Conservation (phyloP, 2,888 invertebrate species). For the Pyrocoelia pectoralis region DNA sequence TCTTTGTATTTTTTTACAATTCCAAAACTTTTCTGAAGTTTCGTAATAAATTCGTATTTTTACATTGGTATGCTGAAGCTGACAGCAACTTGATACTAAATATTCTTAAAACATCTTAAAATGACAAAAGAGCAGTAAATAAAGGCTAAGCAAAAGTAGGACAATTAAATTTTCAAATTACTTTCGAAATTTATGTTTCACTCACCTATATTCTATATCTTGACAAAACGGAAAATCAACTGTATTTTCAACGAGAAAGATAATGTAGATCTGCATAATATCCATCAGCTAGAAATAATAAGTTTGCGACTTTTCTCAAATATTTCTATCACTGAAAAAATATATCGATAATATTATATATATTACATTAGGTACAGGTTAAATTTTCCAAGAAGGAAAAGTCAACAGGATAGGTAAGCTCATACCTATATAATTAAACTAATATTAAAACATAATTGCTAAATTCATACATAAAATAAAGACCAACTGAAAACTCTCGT, state of each 20-base stretch:
- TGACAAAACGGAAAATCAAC: not conserved
- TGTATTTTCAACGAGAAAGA: not conserved
- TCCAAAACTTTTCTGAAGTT: slow-evolving; percentile 26
- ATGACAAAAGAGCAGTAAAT: slow-evolving; percentile 15
- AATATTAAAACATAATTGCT: no score
- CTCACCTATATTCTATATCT: slow-evolving; percentile 9
- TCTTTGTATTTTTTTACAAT: slow-evolving; percentile 31
- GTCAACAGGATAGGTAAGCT: no score
- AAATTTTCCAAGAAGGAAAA: no score
- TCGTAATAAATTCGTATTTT: slow-evolving; percentile 31
- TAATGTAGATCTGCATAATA: no score
- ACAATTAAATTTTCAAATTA: slow-evolving; percentile 24
- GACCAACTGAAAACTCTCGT: no score
- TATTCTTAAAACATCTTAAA: slow-evolving; percentile 20
- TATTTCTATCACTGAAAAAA: no score
- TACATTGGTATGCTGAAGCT: slow-evolving; percentile 25
- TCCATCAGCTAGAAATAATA: no score
- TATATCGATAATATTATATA: no score
- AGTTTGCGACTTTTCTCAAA: no score
- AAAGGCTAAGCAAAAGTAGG: slow-evolving; percentile 16
- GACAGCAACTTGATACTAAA: slow-evolving; percentile 21
- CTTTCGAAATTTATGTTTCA: slow-evolving; percentile 20
- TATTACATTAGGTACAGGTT: no score
- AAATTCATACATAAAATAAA: no score
- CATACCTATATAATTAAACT: no score